A percentile compares a stretch with the other conserved stretches of the same genome.
Conservation (phyloP, 2,888 invertebrate genomes). For the Gryllus longicercus region DNA sequence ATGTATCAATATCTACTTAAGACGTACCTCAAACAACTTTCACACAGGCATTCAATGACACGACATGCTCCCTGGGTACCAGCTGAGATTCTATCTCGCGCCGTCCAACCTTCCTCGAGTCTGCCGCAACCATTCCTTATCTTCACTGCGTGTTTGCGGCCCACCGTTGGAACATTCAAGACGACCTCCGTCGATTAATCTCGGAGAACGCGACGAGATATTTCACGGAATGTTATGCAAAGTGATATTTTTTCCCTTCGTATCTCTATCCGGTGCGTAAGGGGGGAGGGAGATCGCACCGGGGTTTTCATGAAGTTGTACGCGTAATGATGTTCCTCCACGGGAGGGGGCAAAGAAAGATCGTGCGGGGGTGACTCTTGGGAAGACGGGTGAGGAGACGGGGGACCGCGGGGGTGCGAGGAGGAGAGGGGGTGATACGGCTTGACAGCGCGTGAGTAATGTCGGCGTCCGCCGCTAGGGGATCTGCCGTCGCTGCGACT, state of each 20-base stretch:
- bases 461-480: background rate
- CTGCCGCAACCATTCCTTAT: too few species aligned
- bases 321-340: background rate
- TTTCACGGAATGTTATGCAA: slow-evolving; percentile 11
- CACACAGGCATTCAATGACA: too few species aligned
- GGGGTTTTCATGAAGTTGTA: slow-evolving; percentile 17
- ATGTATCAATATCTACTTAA: too few species aligned
- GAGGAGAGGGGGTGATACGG: background rate
- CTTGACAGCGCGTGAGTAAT: background rate
- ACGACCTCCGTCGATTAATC: background rate
- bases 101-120: too few species aligned
- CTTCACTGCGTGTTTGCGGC: too few species aligned
- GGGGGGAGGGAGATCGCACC: background rate
- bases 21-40: too few species aligned
- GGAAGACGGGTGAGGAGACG: background rate
- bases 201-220: background rate
- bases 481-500: background rate
- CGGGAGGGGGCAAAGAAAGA: background rate
- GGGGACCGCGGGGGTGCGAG: background rate
- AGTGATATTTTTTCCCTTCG: background rate
- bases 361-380: too few species aligned
- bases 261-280: background rate
- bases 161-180: background rate
- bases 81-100: too few species aligned
- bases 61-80: too few species aligned